These are phyloP conservation scores for Trachymyrmex cornetzi DNA, from an alignment of 1,140 invertebrate species.

Conservation along the genomic window DNA sequence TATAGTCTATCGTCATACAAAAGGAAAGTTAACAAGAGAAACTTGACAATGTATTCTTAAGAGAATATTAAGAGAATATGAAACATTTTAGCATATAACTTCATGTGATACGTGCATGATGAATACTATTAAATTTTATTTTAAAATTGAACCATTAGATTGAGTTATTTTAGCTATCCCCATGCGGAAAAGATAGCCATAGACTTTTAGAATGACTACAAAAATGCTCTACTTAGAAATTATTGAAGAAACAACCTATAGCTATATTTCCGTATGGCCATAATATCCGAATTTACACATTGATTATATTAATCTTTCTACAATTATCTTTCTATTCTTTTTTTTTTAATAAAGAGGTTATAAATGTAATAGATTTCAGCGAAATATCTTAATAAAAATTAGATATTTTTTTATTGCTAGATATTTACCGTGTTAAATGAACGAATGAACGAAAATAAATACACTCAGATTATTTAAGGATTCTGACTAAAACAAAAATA, in stretches of 20 bases:
- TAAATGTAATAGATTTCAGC: background rate
- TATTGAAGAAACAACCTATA: too few species aligned
- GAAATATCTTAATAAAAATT: background rate
- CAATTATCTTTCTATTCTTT: background rate
- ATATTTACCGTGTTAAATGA: background rate
- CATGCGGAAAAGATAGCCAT: too few species aligned
- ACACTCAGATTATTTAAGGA: background rate
- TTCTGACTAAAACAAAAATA: constrained; percentile 32
- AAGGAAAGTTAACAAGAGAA: too few species aligned
- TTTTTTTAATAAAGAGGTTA: background rate
- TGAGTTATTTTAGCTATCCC: background rate
- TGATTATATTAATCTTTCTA: background rate
- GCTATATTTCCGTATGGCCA: too few species aligned
- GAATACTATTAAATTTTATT: background rate
- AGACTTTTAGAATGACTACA: too few species aligned
- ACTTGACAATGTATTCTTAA: background rate
- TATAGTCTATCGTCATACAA: too few species aligned
- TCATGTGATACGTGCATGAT: background rate
- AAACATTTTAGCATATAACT: background rate
- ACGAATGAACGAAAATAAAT: background rate
- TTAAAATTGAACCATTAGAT: background rate
- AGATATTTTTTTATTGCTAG: background rate
- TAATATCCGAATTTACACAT: background rate
- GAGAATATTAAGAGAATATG: background rate
- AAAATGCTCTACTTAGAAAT: too few species aligned